A percentile compares a stretch with the other conserved stretches of the same genome.
These are phyloP conservation scores for Motacilla alba DNA, from an alignment of 2,113 vertebrate genomes.

Conservation along the genomic window DNA sequence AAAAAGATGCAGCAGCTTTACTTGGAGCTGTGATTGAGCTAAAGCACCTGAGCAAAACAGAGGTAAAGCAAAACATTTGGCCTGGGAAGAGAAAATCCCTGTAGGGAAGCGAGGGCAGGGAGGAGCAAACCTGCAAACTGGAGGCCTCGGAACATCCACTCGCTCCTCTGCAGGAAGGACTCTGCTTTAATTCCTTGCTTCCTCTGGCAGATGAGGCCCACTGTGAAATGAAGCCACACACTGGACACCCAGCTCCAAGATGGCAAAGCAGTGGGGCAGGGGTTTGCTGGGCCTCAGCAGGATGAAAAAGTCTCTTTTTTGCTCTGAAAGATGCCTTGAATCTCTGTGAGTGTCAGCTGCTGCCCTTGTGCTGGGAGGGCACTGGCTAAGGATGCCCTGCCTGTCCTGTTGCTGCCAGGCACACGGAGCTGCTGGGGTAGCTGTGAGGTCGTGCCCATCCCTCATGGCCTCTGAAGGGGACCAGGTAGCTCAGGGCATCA, in stretches of 20 bases:
- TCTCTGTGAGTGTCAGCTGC: neutral
- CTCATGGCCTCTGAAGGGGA: neutral
- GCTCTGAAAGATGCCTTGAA: neutral
- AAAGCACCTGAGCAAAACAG: neutral
- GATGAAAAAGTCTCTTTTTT: neutral
- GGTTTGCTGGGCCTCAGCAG: neutral
- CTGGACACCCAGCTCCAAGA: neutral
- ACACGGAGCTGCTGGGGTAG: neutral
- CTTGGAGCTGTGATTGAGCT: neutral
- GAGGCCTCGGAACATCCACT: neutral
- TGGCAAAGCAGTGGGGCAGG: neutral
- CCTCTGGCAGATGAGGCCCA: neutral
- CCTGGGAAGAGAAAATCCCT: neutral
- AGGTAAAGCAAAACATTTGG: neutral
- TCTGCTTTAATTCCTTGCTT: neutral
- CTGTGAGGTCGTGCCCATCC: rapidly evolving
- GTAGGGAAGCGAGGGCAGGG: neutral
- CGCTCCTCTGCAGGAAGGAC: neutral
- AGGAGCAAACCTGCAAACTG: neutral
- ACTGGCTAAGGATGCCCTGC: rapidly evolving
- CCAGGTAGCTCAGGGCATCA: neutral
- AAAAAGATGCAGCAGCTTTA: neutral
- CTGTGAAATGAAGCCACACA: neutral
- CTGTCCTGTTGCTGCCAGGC: rapidly evolving
- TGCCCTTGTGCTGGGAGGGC: neutral